Conservation (phyloP, 2,888 invertebrate genomes). For the Tachina fera region DNA sequence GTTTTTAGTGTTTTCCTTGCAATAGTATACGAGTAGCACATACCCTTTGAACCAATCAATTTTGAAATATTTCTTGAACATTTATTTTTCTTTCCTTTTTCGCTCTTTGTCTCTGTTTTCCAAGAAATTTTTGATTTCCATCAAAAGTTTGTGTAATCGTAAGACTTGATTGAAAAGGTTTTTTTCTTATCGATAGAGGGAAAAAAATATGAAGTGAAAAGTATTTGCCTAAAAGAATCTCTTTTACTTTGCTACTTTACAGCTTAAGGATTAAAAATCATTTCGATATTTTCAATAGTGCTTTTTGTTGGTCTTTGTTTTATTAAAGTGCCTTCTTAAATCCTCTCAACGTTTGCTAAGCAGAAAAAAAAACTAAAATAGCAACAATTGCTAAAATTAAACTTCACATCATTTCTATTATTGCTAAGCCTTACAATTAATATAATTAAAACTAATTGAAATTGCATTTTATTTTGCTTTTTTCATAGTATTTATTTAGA, state of each 20-base stretch:
- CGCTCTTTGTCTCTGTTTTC: not conserved
- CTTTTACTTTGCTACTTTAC: conserved; percentile 47
- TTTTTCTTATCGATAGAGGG: conserved; percentile 25
- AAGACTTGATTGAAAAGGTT: not conserved
- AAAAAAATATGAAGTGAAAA: conserved; percentile 25
- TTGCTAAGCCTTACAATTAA: no score
- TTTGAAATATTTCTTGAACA: conserved; percentile 23
- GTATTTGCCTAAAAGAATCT: conserved; percentile 57
- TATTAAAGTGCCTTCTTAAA: not conserved
- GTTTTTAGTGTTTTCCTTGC: conserved; percentile 22
- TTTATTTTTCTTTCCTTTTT: not conserved
- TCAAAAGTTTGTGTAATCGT: not conserved
- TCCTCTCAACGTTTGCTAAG: not conserved
- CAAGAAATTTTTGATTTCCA: not conserved
- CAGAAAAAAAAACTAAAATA: conserved; percentile 5
- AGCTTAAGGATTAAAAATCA: conserved; percentile 61
- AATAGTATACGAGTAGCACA: conserved; percentile 29
- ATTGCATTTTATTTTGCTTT: no score
- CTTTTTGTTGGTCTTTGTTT: not conserved
- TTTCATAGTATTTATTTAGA: no score
- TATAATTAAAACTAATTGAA: no score
- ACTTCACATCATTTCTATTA: not conserved
- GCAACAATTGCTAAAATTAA: not conserved
- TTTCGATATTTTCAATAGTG: conserved; percentile 4
- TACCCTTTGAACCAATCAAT: conserved; percentile 58